These are phyloP conservation scores for Craterocephalus amniculus DNA, from an alignment of 2,797 vertebrate species.

Conservation along the genomic window DNA sequence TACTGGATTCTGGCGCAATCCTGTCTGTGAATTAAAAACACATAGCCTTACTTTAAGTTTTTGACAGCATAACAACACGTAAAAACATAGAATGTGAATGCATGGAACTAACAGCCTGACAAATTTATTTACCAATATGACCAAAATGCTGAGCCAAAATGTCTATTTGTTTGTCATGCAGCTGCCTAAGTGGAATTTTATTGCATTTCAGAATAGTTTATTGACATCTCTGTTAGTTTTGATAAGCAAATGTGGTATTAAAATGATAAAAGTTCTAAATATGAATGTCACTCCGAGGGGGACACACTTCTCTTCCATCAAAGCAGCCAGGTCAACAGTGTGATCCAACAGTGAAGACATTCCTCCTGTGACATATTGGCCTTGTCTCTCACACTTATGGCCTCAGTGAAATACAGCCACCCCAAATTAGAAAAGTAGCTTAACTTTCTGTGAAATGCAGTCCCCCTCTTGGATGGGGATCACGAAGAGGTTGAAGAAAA, in stretches of 20 bases:
- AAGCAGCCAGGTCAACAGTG: neutral
- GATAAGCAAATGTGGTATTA: neutral
- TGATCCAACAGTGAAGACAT: neutral
- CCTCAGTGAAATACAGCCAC: conserved; percentile 47
- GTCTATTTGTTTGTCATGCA: neutral
- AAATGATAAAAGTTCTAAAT: neutral
- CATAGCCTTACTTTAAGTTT: too few species aligned
- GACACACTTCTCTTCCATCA: neutral
- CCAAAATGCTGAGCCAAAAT: neutral
- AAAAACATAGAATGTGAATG: neutral
- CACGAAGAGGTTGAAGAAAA: conserved; percentile 65
- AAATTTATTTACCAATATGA: neutral
- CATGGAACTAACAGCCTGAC: neutral
- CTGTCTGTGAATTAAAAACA: too few species aligned
- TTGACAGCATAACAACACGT: neutral
- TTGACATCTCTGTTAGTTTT: neutral
- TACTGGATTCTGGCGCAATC: too few species aligned
- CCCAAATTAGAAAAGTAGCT: conserved; percentile 78
- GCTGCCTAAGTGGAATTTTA: neutral
- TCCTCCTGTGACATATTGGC: conserved; percentile 37
- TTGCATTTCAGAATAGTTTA: neutral
- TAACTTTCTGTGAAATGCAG: conserved; percentile 71
- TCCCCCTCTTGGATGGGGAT: conserved; percentile 62
- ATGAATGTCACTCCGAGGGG: neutral
- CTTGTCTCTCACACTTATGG: conserved; percentile 45